Evolutionary conservation across 1,140 invertebrate genomes (phyloP), one percentile per base, ranked within the genome.

Genomic region (Caenorhabditis brenneri): DNA sequence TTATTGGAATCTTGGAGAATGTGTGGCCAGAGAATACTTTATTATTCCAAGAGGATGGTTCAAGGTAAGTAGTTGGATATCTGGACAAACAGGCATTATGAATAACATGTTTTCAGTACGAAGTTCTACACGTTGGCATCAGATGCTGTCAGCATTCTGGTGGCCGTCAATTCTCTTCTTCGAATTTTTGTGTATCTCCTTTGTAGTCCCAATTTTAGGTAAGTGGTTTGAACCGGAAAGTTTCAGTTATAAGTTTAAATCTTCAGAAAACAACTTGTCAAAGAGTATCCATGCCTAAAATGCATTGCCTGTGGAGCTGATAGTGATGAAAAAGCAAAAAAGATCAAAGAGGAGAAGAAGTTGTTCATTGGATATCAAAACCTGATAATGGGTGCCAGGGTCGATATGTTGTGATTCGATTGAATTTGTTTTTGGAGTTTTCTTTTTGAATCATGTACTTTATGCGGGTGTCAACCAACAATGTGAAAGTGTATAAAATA

Each of bases 91-190:
- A 49, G 31, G 22, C 15, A 27, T 39, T 33, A 82, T 83, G 10
- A 29, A n/a, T n/a, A n/a, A n/a, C n/a, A n/a, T n/a, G n/a, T 39
- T 74, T 88, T 88, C 80, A 88, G 87, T 79, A 88, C 87, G 1
- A 80, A 82, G 80, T 88, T 88, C 82, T 88, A 88, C 86, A 88
- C 88, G 5, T 79, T 88, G 7, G 79, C 88, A 12, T 87, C 88
- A 0, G 88, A 88, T 69, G 55, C 88, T 27, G 82, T 88, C 33
- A 87, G 86, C 49, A 88, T 88, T 29, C 46, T 87, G 65, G 88
- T 88, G 9, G 84, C 85, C 19, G 82, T 88, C 10, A 88, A 88
- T 79, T 81, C 80, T 29, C 81, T 87, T 24, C 65, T 84, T 46
- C 86, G 88, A 48, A 85, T 88, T n/a, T 87, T 88, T 60, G 85